phyloP scores from a whole-genome alignment of 2,113 vertebrate species.

The Polyodon spathula region DNA sequence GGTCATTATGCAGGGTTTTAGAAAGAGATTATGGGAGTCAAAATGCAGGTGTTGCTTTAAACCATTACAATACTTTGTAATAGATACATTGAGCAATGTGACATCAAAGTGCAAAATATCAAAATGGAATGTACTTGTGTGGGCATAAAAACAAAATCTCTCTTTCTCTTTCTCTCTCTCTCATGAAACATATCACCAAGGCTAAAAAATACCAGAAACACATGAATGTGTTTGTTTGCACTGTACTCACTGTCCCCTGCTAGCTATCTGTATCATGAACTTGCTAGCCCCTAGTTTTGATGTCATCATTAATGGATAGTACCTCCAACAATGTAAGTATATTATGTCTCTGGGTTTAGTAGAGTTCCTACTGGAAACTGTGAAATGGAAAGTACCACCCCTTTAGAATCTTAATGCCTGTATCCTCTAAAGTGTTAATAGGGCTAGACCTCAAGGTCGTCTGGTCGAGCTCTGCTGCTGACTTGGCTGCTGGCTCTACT shows the following conservation, averaged over 20 bases:
- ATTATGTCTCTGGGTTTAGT: slow-evolving; percentile 39
- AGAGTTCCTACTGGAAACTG: slow-evolving; percentile 39
- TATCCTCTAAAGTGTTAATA: slow-evolving; percentile 17
- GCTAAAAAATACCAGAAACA: not conserved
- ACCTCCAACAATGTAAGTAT: slow-evolving; percentile 56
- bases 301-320: slow-evolving; percentile 40
- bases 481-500: slow-evolving; percentile 73
- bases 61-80: slow-evolving; percentile 1
- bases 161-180: too few species aligned
- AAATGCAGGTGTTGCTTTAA: slow-evolving; percentile 11
- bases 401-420: slow-evolving; percentile 32
- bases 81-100: slow-evolving; percentile 9
- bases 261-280: slow-evolving; percentile 19
- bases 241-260: slow-evolving; percentile 13
- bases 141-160: slow-evolving; percentile 12
- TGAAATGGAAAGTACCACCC: slow-evolving; percentile 29
- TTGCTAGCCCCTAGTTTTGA: slow-evolving; percentile 37
- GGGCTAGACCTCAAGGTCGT: slow-evolving; percentile 73
- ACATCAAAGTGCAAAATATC: slow-evolving; percentile 25
- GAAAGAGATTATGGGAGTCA: not conserved
- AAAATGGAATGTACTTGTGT: slow-evolving; percentile 27
- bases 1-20: slow-evolving; percentile 11
- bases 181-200: slow-evolving; percentile 21
- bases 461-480: slow-evolving; percentile 69
- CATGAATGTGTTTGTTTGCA: too few species aligned